These are phyloP conservation scores for Bubo scandiacus DNA, from an alignment of 2,113 vertebrate genomes.

Conservation along the genomic window DNA sequence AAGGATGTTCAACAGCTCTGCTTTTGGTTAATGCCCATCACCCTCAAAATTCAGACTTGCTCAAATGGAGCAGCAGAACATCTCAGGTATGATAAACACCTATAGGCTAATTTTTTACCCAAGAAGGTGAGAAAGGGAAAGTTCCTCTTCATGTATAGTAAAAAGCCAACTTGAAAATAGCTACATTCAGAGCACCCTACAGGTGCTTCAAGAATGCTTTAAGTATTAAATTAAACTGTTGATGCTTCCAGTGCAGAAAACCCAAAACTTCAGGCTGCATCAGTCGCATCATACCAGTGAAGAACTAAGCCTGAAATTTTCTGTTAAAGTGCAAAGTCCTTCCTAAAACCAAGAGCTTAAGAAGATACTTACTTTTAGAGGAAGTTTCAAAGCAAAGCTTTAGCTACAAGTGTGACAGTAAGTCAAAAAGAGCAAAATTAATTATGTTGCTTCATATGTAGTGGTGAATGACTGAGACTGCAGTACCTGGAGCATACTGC, in stretches of 20 bases:
- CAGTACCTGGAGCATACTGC: background rate
- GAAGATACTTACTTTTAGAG: background rate
- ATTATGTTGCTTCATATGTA: background rate
- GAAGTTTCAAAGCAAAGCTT: background rate
- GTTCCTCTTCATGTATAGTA: background rate
- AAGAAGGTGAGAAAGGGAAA: background rate
- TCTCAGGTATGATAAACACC: background rate
- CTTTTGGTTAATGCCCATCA: background rate
- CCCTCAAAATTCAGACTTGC: background rate
- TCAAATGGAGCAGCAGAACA: background rate
- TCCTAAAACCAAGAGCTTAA: background rate
- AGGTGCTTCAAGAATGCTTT: background rate
- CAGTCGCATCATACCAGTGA: background rate
- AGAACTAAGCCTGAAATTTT: background rate
- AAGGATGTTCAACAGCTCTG: background rate
- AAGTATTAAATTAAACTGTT: background rate
- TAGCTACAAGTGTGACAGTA: background rate
- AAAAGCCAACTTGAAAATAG: background rate
- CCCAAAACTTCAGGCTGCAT: fast-evolving
- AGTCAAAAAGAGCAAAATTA: background rate
- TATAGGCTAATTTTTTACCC: background rate
- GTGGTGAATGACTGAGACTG: background rate
- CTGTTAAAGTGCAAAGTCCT: background rate
- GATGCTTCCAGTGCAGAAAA: background rate
- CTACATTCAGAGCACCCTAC: background rate